A percentile compares a stretch with the other conserved stretches of the same genome.
Evolutionary conservation across 2,113 vertebrate genomes (phyloP).

Genomic region (Symphodus melops): DNA sequence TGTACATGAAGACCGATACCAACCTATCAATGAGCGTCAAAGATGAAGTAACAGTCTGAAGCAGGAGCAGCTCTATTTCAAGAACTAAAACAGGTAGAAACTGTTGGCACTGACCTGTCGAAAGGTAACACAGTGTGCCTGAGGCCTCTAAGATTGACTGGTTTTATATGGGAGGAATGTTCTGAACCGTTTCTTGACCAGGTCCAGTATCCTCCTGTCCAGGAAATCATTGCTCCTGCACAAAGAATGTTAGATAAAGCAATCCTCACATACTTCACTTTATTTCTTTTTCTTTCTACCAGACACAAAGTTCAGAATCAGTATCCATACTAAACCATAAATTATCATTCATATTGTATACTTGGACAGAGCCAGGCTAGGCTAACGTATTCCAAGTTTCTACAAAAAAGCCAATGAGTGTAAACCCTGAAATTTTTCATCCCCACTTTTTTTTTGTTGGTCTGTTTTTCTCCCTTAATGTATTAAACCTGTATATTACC

Average conservation of each 20-base stretch:
- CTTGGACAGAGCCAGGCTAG: background rate
- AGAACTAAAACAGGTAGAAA: background rate
- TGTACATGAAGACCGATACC: background rate
- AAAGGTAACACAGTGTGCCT: background rate
- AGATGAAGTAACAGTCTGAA: background rate
- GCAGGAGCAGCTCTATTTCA: background rate
- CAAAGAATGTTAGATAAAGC: no score
- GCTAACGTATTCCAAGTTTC: background rate
- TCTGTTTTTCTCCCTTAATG: no score
- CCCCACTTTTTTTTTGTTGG: no score
- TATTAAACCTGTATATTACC: no score
- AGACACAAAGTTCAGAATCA: no score
- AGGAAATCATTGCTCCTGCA: no score
- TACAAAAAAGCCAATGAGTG: background rate
- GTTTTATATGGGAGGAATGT: background rate
- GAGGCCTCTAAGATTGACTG: background rate
- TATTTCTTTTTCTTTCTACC: no score
- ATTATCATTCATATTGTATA: no score
- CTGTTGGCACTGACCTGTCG: background rate
- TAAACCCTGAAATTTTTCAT: no score
- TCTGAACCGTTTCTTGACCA: background rate
- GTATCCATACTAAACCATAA: no score
- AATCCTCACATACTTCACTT: no score
- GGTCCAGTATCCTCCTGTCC: background rate
- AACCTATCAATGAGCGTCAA: background rate